Base-by-base conservation (phyloP, 2,113 vertebrate species). In the Calidris pygmaea region DNA sequence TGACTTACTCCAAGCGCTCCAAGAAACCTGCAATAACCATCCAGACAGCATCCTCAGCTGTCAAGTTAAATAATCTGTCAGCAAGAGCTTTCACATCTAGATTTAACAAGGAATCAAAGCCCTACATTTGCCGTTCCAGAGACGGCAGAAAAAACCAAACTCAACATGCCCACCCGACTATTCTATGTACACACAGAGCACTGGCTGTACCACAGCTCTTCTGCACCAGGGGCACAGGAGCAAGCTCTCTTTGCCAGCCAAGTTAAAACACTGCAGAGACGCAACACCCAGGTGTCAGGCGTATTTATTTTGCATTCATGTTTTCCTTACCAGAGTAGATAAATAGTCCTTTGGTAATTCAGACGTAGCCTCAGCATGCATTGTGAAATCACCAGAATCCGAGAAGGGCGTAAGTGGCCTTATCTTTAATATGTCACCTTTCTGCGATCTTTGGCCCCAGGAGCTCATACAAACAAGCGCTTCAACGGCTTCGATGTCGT, bases 401-500 rank as follows among this genome's bases (percentile, higher is more conserved):
- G 99, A 99, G 90, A 99, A 99, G 58, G 99, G 99, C 0, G 99
- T 99, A 63, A 99, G 98, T 3, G 99, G 99, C 85, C 99, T 98
- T 77, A 98, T 96, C 96, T 97, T 98, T 85, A 98, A 93, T 26
- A 92, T 76, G 66, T 98, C 98, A 81, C 97, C 96, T 80, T 98
- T 98, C 92, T 98, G 98, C 0, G 96, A 96, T 75, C 98, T 98
- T 85, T 99, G 99, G 92, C 99, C 99, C 99, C 99, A 99, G 87
- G 99, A 99, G 96, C 99, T 99, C 99, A 99, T 99, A 96, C 99
- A 99, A 91, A 99, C 99, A 29, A 99, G 99, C 0, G 99, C 99
- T 97, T 99, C 99, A 0, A 99, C 99, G 0, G 99, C 99, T 97
- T 99, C 99, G 6, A 99, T 98, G 97, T 99, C 99, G 4, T 99